A percentile compares a stretch with the other conserved stretches of the same genome.
Conservation (phyloP, 2,113 vertebrate species). For the Etheostoma cragini region DNA sequence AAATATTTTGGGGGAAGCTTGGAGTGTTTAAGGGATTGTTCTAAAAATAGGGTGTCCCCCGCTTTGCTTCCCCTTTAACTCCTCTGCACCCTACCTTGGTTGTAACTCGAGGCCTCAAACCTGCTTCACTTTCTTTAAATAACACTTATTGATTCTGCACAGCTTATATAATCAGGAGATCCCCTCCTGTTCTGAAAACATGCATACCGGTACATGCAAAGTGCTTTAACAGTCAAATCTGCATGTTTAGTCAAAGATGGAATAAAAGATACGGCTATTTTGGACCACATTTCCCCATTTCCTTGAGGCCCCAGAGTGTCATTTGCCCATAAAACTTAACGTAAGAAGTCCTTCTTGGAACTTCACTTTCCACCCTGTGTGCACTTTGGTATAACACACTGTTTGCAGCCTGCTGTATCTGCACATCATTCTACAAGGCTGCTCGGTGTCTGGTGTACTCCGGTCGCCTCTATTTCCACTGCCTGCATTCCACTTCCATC, state of each 20-base stretch:
- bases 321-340: constrained; percentile 53
- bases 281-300: constrained; percentile 25
- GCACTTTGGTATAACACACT: constrained; percentile 61
- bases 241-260: constrained; percentile 14
- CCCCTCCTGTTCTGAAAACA: neutral
- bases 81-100: constrained; percentile 62
- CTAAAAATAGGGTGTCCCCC: constrained; percentile 74
- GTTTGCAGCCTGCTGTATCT: constrained; percentile 57
- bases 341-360: constrained; percentile 36
- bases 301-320: constrained; percentile 19
- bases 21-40: constrained; percentile 76
- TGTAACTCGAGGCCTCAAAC: constrained; percentile 66
- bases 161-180: neutral
- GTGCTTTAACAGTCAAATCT: constrained; percentile 4
- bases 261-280: constrained; percentile 14
- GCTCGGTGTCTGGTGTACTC: constrained; percentile 64
- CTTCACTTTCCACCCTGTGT: constrained; percentile 60
- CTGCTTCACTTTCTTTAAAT: constrained; percentile 64
- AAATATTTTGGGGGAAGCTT: constrained; percentile 74
- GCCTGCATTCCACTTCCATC: constrained; percentile 63
- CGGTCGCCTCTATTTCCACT: constrained; percentile 66
- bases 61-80: constrained; percentile 57
- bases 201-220: neutral
- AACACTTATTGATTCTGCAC: constrained; percentile 58
- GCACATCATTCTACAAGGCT: constrained; percentile 60